Percentiles rank a stretch among this genome's conserved stretches.
These are phyloP conservation scores for Etheostoma cragini DNA, from an alignment of 2,113 vertebrate genomes.

Conservation along the genomic window DNA sequence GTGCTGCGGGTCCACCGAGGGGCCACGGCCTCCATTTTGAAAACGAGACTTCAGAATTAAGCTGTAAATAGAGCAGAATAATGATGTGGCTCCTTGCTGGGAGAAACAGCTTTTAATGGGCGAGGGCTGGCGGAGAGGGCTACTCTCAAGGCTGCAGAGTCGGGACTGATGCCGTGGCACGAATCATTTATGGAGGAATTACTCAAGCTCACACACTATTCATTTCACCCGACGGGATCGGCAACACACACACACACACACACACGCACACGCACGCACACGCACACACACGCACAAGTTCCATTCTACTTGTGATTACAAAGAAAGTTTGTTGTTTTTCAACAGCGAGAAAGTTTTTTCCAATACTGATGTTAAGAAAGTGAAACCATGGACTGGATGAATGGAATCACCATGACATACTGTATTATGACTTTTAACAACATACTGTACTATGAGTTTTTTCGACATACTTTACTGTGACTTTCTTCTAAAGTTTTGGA, in stretches of 20 bases:
- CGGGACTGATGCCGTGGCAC: constrained; percentile 37
- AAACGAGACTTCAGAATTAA: constrained; percentile 15
- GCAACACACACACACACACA: not conserved
- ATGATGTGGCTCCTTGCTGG: constrained; percentile 29
- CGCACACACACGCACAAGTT: not conserved
- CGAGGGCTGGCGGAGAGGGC: constrained; percentile 13
- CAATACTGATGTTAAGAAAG: not conserved
- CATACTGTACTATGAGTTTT: no score
- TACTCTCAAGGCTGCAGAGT: constrained; percentile 29
- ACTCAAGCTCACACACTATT: constrained; percentile 36
- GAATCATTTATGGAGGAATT: constrained; percentile 40
- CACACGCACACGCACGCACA: not conserved
- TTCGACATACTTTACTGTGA: no score
- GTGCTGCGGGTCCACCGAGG: constrained; percentile 16
- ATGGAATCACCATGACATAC: no score
- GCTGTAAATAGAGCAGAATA: constrained; percentile 34
- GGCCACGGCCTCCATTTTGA: constrained; percentile 28
- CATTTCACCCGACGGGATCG: constrained; percentile 9
- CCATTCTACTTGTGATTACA: constrained; percentile 1
- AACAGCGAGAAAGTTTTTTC: not conserved
- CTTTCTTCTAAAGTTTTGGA: no score
- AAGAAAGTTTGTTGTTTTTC: not conserved
- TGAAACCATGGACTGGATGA: no score
- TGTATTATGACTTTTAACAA: no score
- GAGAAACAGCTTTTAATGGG: constrained; percentile 36